Evolutionary conservation across 2,113 vertebrate species (phyloP).

Genomic region (Caranx melampygus): DNA sequence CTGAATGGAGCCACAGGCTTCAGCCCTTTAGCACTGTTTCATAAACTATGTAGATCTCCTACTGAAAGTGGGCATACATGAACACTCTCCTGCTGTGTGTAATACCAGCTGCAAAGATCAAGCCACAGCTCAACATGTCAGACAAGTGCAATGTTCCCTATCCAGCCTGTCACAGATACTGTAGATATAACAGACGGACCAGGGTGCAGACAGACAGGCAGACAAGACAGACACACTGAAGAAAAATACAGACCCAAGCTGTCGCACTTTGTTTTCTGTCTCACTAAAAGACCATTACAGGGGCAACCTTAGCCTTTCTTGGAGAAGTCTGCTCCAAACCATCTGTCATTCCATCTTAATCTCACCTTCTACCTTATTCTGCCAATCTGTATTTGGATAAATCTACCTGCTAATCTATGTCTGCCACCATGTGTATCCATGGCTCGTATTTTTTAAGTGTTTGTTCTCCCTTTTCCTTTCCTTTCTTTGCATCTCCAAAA

Average conservation of each 20-base stretch:
- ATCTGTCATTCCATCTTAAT: constrained; percentile 46
- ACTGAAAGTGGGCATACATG: background rate
- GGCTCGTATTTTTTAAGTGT: background rate
- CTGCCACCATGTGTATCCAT: background rate
- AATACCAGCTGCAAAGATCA: constrained; percentile 27
- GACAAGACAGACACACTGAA: constrained; percentile 23
- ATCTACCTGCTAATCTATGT: constrained; percentile 18
- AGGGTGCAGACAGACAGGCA: constrained; percentile 32
- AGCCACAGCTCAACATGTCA: constrained; percentile 38
- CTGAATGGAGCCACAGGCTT: background rate
- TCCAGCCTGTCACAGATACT: constrained; percentile 30
- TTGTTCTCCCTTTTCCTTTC: constrained; percentile 5
- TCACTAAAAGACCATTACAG: constrained; percentile 12
- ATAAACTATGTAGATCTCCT: constrained; percentile 1
- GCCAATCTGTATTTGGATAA: constrained; percentile 34
- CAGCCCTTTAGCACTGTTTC: background rate
- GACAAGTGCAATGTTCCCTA: constrained; percentile 30
- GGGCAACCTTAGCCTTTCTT: constrained; percentile 10
- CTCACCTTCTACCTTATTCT: constrained; percentile 17
- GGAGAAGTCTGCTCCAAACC: constrained; percentile 2
- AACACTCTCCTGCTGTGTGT: constrained; percentile 21
- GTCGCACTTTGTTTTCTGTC: constrained; percentile 15
- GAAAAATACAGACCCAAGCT: constrained; percentile 19
- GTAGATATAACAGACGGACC: constrained; percentile 26
- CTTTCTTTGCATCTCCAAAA: constrained; percentile 30